These are phyloP conservation scores for Tachycineta bicolor DNA, from an alignment of 2,113 vertebrate genomes.

Conservation along the genomic window DNA sequence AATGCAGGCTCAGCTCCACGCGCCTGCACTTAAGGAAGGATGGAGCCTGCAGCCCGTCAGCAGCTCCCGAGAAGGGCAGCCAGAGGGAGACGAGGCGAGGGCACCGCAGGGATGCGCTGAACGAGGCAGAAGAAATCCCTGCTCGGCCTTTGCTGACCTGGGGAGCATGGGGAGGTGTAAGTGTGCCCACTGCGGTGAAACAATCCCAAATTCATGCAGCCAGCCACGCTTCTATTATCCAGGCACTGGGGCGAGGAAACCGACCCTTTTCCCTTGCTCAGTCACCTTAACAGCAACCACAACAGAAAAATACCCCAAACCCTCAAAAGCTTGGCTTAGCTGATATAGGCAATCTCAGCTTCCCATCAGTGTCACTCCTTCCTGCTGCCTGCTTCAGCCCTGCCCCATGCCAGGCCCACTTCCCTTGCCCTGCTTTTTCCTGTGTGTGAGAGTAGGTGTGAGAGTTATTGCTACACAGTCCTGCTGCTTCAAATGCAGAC, in stretches of 20 bases:
- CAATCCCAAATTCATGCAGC: not conserved
- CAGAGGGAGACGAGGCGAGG: not conserved
- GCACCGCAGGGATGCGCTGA: not conserved
- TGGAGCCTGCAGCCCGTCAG: not conserved
- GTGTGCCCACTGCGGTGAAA: not conserved
- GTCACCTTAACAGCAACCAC: not conserved
- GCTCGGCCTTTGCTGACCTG: not conserved
- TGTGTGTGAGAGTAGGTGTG: not conserved
- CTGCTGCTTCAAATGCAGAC: not conserved
- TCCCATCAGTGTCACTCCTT: not conserved
- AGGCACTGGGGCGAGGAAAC: not conserved
- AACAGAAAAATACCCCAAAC: too few species aligned
- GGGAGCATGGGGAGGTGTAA: not conserved
- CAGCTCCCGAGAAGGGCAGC: accelerated
- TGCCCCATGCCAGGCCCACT: accelerated
- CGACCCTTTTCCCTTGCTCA: not conserved
- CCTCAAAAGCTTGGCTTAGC: not conserved
- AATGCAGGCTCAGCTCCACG: not conserved
- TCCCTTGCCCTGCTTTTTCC: not conserved
- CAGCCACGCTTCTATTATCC: not conserved
- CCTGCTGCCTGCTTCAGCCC: not conserved
- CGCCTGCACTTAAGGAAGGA: accelerated
- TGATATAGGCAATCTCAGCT: not conserved
- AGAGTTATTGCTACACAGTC: not conserved
- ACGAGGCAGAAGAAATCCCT: not conserved